These are phyloP conservation scores for Hyperopisus bebe DNA, from an alignment of 2,113 vertebrate genomes.

Conservation along the genomic window DNA sequence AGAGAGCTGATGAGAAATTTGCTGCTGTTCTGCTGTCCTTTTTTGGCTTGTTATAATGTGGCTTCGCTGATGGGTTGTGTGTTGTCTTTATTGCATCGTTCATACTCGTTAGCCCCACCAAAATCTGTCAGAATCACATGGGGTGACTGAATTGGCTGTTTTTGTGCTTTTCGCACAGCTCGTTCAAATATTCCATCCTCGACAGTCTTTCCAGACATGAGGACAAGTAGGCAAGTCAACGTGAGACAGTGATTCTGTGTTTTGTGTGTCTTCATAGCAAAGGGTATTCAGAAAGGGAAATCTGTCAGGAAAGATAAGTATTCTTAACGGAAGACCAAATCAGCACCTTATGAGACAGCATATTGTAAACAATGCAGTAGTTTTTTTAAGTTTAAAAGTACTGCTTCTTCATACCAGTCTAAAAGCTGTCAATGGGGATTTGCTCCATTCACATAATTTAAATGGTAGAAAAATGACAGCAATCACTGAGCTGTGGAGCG, in stretches of 20 bases:
- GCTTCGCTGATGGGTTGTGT: background rate
- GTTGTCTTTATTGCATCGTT: background rate
- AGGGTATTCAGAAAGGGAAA: background rate
- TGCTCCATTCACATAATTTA: background rate
- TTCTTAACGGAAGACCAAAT: background rate
- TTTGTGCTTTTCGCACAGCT: background rate
- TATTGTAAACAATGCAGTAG: background rate
- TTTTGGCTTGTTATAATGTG: conserved; percentile 45
- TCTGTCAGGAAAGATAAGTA: too few relatives aligned
- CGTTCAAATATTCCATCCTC: background rate
- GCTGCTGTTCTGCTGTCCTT: conserved; percentile 39
- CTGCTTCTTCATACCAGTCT: background rate
- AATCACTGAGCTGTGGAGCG: background rate
- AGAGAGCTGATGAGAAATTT: conserved; percentile 70
- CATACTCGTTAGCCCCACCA: background rate
- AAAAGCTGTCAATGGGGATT: background rate
- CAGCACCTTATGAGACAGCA: background rate
- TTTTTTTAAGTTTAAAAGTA: background rate
- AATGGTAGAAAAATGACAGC: background rate
- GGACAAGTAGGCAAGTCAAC: background rate
- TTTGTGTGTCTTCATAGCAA: background rate
- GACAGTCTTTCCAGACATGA: background rate
- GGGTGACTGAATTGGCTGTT: background rate
- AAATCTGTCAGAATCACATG: background rate
- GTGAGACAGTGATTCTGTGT: background rate